Percentiles rank a stretch among this genome's conserved stretches.
Evolutionary conservation across 2,113 vertebrate species (phyloP).

Genomic region (Glareola pratincola): DNA sequence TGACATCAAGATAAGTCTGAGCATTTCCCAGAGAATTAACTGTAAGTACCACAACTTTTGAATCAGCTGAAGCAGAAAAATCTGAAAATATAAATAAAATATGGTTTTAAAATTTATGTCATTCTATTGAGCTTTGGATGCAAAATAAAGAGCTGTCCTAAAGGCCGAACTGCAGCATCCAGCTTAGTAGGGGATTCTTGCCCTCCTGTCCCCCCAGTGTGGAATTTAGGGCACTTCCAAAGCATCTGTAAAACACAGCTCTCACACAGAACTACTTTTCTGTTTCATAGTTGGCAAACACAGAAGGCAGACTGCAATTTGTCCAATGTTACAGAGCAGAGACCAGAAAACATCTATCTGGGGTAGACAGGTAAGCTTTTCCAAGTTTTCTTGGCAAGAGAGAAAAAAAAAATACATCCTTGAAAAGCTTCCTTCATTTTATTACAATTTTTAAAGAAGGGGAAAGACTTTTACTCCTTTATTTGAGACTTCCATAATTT

Average conservation of each 20-base stretch:
- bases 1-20: conserved; percentile 86
- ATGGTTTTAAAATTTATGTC: background rate
- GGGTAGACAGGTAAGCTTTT: background rate
- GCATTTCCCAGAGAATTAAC: conserved; percentile 86
- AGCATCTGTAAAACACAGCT: background rate
- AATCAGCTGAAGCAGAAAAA: conserved; percentile 82
- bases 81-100: conserved; percentile 75
- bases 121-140: background rate
- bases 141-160: background rate
- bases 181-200: background rate
- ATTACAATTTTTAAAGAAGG: background rate
- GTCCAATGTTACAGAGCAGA: background rate
- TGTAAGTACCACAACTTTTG: conserved; percentile 88
- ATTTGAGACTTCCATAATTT: background rate
- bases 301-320: background rate
- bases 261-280: background rate
- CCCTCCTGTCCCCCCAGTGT: background rate
- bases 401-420: background rate
- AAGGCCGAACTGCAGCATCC: background rate
- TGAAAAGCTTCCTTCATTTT: background rate
- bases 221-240: background rate
- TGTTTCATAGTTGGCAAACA: background rate
- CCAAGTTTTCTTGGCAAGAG: background rate
- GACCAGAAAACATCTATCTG: background rate
- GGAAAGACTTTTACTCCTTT: background rate